Percentiles rank a stretch among this genome's conserved stretches.
Evolutionary conservation across 2,113 vertebrate genomes (phyloP).

Genomic region (Passer montanus): DNA sequence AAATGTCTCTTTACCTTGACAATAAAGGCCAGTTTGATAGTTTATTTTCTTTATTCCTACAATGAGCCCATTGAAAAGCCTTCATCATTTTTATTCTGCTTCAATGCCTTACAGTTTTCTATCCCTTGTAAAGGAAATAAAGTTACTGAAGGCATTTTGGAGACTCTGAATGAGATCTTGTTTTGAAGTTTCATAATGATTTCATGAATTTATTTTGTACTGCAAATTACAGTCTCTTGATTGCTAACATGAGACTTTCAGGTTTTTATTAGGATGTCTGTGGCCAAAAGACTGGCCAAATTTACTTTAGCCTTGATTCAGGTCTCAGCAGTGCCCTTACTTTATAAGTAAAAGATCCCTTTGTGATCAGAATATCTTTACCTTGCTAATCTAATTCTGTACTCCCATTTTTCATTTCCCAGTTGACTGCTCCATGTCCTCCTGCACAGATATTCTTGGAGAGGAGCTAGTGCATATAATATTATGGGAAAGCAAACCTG

Average conservation of each 20-base stretch:
- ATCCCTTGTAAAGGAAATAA: conserved; percentile 66
- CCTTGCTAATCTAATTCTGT: background rate
- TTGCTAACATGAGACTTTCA: conserved; percentile 60
- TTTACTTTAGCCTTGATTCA: conserved; percentile 52
- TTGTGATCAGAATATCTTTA: conserved; percentile 54
- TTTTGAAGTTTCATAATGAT: conserved; percentile 70
- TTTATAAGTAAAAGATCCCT: conserved; percentile 40
- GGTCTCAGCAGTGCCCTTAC: conserved; percentile 11
- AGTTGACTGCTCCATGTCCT: background rate
- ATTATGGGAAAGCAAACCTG: background rate
- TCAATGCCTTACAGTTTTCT: conserved; percentile 64
- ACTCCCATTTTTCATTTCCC: conserved; percentile 1
- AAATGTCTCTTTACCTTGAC: conserved; percentile 71
- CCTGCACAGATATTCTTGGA: background rate
- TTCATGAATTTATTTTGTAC: conserved; percentile 65
- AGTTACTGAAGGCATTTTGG: conserved; percentile 60
- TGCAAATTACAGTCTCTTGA: conserved; percentile 63
- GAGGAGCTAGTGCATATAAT: background rate
- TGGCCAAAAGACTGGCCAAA: conserved; percentile 39
- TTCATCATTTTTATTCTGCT: conserved; percentile 61
- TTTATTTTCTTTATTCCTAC: conserved; percentile 71
- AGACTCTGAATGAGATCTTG: conserved; percentile 68
- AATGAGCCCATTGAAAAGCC: conserved; percentile 70
- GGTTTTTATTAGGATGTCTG: conserved; percentile 63
- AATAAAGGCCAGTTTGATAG: conserved; percentile 70